Conservation (phyloP, 2,888 invertebrate genomes). For the Platycheirus rosarum region DNA sequence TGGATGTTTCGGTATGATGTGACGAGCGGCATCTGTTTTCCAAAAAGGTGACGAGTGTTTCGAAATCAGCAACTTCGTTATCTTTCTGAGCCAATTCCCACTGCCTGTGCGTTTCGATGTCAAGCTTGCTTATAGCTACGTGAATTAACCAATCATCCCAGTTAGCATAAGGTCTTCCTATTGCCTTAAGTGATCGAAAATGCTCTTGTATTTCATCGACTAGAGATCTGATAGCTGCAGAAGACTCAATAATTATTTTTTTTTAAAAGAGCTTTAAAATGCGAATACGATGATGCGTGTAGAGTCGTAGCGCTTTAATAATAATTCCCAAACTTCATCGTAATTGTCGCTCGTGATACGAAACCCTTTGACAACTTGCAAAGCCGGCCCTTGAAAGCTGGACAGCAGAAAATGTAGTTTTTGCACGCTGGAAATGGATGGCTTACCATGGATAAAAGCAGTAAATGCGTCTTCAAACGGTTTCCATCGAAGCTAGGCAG, state of each 20-base stretch:
- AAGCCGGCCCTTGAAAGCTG: conserved; percentile 16
- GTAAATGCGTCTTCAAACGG: conserved; percentile 46
- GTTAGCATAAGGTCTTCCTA: background rate
- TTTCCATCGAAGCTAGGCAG: conserved; percentile 46
- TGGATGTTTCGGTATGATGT: background rate
- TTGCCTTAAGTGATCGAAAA: conserved; percentile 17
- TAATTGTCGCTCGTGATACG: conserved; percentile 21
- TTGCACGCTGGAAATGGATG: conserved; percentile 24
- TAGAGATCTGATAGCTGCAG: conserved; percentile 15
- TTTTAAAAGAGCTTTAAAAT: conserved; percentile 24
- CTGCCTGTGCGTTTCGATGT: conserved; percentile 49
- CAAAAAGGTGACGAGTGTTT: conserved; percentile 2
- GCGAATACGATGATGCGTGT: conserved; percentile 41
- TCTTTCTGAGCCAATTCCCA: conserved; percentile 53
- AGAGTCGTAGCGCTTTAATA: conserved; percentile 41
- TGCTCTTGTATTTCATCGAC: conserved; percentile 36
- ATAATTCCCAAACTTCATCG: conserved; percentile 24
- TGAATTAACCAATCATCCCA: conserved; percentile 16
- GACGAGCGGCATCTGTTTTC: conserved; percentile 31
- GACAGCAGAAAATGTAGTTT: conserved; percentile 12
- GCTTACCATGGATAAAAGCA: conserved; percentile 27
- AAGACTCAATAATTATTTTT: conserved; percentile 23
- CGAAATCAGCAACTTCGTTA: too few species aligned
- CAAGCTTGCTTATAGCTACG: conserved; percentile 31
- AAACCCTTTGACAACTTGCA: conserved; percentile 30